A percentile compares a stretch with the other conserved stretches of the same genome.
These are phyloP conservation scores for Microctenopoma lineatum DNA, from an alignment of 2,797 vertebrate genomes.

Conservation along the genomic window DNA sequence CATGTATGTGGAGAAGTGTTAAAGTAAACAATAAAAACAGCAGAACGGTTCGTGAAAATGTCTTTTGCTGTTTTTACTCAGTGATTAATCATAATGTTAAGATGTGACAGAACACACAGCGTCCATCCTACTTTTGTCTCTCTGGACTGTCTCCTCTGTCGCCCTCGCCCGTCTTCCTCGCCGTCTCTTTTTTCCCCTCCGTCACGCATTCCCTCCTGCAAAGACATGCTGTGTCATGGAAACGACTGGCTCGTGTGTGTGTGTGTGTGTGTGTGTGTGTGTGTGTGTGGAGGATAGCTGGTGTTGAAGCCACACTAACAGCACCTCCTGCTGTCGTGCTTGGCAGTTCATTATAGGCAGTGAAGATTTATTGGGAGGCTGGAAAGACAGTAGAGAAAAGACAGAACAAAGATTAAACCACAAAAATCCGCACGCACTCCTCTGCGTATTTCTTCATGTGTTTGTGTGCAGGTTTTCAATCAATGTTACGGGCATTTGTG, in stretches of 20 bases:
- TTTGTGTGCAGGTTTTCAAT: constrained; percentile 3
- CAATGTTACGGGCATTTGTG: constrained; percentile 1
- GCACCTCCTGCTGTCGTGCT: constrained; percentile 76
- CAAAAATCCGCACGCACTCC: neutral
- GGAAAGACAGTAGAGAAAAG: constrained; percentile 10
- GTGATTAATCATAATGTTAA: neutral
- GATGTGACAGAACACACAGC: neutral
- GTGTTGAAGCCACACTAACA: constrained; percentile 70
- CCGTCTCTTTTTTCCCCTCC: constrained; percentile 27
- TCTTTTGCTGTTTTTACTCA: neutral
- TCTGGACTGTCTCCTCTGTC: constrained; percentile 43
- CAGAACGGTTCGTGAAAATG: neutral
- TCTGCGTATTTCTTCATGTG: neutral
- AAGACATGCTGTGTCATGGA: constrained; percentile 81
- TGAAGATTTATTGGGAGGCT: constrained; percentile 49
- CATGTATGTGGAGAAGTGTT: too few species aligned
- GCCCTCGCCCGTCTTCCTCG: constrained; percentile 31
- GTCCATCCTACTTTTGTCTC: constrained; percentile 23
- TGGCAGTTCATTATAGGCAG: constrained; percentile 60
- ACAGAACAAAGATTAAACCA: neutral
- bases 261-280: constrained; percentile 12
- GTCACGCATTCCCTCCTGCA: constrained; percentile 71
- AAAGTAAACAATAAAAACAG: too few species aligned
- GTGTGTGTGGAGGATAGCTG: constrained; percentile 34
- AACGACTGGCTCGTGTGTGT: constrained; percentile 44